phyloP scores from a whole-genome alignment of 30 jellyfish, hydroid and myxozoan genomes.

The Pelagia noctiluca region DNA sequence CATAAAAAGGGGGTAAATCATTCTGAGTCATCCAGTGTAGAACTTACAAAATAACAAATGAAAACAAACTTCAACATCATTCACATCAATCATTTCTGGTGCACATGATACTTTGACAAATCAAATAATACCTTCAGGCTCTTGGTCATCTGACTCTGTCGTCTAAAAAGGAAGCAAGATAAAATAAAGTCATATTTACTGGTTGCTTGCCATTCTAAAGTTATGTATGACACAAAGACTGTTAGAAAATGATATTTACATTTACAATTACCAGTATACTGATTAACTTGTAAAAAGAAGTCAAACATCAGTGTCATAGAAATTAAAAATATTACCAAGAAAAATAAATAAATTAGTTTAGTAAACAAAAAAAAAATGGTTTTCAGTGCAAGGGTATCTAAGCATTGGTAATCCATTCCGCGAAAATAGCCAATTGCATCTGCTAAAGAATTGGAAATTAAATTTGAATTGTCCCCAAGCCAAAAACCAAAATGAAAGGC shows the following conservation, averaged over 20 bases:
- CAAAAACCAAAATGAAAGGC: neutral
- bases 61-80: neutral
- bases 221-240: neutral
- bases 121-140: conserved; percentile 59
- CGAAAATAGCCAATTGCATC: no score
- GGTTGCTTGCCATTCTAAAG: neutral
- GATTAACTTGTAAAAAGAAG: no score
- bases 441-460: no score
- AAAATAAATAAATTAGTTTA: no score
- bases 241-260: no score
- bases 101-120: neutral
- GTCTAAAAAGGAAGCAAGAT: conserved; percentile 35
- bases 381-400: no score
- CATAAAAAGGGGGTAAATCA: no score
- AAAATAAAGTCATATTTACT: neutral
- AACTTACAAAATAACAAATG: neutral
- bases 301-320: neutral
- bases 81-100: neutral
- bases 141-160: conserved; percentile 55
- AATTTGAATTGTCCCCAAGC: no score
- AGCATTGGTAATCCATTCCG: no score
- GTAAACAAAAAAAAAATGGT: no score
- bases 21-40: no score
- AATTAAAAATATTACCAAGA: neutral
- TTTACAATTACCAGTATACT: no score